Percentiles rank a stretch among this genome's conserved stretches.
phyloP scores from a whole-genome alignment of 2,888 invertebrate species.

The Prosopocoilus inquinatus region DNA sequence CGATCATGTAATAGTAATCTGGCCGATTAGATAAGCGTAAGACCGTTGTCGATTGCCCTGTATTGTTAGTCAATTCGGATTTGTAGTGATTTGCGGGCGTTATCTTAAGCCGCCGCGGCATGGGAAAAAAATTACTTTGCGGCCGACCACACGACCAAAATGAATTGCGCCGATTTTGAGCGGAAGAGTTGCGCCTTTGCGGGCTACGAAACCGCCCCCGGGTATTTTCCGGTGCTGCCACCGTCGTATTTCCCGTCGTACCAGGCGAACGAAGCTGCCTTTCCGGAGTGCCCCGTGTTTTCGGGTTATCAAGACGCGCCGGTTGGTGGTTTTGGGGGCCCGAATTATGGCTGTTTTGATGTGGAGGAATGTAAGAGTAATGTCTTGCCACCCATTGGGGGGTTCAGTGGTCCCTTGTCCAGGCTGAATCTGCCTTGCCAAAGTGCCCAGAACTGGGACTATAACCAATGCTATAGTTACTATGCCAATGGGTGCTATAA shows the following conservation, averaged over 20 bases:
- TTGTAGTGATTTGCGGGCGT: slow-evolving; percentile 7
- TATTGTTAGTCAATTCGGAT: slow-evolving; percentile 7
- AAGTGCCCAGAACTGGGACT: slow-evolving; percentile 58
- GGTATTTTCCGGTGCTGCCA: too few species aligned
- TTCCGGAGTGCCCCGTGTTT: too few species aligned
- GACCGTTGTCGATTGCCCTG: slow-evolving; percentile 10
- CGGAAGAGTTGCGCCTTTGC: too few species aligned
- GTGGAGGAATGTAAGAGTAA: neutral
- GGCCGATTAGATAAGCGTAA: slow-evolving; percentile 18
- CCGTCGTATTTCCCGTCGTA: too few species aligned
- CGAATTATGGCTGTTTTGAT: too few species aligned
- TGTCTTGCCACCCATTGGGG: slow-evolving; percentile 7
- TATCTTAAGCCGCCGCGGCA: slow-evolving; percentile 5
- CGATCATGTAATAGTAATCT: slow-evolving; percentile 20
- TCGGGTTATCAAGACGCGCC: too few species aligned
- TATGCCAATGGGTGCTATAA: slow-evolving; percentile 55
- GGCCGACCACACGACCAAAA: neutral
- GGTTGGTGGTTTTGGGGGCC: too few species aligned
- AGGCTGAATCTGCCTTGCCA: slow-evolving; percentile 52
- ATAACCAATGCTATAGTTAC: slow-evolving; percentile 65
- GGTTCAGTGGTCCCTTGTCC: slow-evolving; percentile 13
- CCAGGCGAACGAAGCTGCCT: too few species aligned
- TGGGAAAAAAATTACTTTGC: too few species aligned
- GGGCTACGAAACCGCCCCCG: too few species aligned
- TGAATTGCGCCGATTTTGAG: neutral